phyloP scores from a whole-genome alignment of 64 coral and sea anemone species.

The Pocillopora verrucosa region DNA sequence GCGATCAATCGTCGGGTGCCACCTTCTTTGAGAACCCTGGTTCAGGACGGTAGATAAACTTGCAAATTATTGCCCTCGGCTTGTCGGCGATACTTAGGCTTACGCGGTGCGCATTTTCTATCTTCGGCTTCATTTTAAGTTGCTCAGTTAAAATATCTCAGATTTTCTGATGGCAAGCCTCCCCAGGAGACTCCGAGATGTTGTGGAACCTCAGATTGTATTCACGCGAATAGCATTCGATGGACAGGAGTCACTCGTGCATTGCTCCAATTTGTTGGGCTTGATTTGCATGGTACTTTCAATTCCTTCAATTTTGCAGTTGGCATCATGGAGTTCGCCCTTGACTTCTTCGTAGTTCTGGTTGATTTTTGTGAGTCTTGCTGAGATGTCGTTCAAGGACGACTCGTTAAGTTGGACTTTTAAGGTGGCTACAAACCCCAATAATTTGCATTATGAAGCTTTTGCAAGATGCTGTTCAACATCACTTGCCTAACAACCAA shows the following conservation, averaged over 20 bases:
- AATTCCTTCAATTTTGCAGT: neutral
- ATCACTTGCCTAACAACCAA: constrained; percentile 51
- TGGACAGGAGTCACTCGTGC: neutral
- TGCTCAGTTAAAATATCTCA: neutral
- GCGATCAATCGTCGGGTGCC: too few species aligned
- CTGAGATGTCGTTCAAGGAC: too few species aligned
- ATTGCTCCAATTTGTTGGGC: neutral
- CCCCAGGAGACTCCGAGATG: neutral
- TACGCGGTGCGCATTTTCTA: constrained; percentile 4
- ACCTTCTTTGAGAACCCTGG: too few species aligned
- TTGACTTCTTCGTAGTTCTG: too few species aligned
- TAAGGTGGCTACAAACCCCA: constrained; percentile 8
- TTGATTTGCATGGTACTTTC: neutral
- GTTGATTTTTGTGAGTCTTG: too few species aligned
- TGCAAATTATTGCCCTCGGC: constrained; percentile 7
- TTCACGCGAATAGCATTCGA: neutral
- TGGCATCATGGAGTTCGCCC: too few species aligned
- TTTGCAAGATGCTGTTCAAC: constrained; percentile 23
- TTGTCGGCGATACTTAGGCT: neutral
- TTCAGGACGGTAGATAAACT: neutral
- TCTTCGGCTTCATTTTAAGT: neutral
- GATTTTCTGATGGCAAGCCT: constrained; percentile 5
- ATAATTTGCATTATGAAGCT: constrained; percentile 28
- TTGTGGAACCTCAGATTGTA: constrained; percentile 11
- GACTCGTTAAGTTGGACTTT: too few species aligned